Evolutionary conservation across 37 sponge, comb jelly and placozoan genomes (phyloP).

Genomic region (Hormiphora californensis): DNA sequence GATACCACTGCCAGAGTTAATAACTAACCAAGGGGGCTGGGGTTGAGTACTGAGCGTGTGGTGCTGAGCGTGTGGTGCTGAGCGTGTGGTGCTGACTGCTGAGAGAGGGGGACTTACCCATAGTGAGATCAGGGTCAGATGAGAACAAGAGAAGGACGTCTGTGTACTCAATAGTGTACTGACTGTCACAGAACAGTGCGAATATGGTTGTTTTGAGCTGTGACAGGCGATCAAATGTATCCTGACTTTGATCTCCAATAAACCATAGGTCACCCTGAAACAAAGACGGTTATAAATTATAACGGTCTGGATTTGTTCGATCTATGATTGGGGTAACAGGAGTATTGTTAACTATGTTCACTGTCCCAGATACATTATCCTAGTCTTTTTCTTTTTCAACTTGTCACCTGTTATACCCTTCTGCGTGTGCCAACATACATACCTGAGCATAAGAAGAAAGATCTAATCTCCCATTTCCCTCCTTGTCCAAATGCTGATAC

Average conservation of each 20-base stretch:
- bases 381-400: too few relatives aligned
- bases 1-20: not conserved
- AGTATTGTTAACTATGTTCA: not conserved
- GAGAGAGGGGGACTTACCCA: not conserved
- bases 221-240: not conserved
- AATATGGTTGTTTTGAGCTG: conserved; percentile 17
- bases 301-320: not conserved
- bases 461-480: not conserved
- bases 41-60: too few relatives aligned
- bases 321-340: not conserved
- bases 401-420: too few relatives aligned
- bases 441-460: conserved; percentile 17
- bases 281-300: not conserved
- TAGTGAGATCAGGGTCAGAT: conserved; percentile 21
- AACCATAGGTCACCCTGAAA: conserved; percentile 53
- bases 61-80: too few relatives aligned
- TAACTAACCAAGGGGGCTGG: too few relatives aligned
- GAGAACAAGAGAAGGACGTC: not conserved
- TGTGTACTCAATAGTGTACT: conserved; percentile 30
- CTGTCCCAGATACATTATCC: too few relatives aligned
- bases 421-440: not conserved
- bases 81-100: not conserved
- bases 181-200: conserved; percentile 22
- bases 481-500: conserved; percentile 8
- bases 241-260: not conserved